A percentile compares a stretch with the other conserved stretches of the same genome.
Evolutionary conservation across 2,888 invertebrate genomes (phyloP).

Genomic region (Leucoptera coffeella): DNA sequence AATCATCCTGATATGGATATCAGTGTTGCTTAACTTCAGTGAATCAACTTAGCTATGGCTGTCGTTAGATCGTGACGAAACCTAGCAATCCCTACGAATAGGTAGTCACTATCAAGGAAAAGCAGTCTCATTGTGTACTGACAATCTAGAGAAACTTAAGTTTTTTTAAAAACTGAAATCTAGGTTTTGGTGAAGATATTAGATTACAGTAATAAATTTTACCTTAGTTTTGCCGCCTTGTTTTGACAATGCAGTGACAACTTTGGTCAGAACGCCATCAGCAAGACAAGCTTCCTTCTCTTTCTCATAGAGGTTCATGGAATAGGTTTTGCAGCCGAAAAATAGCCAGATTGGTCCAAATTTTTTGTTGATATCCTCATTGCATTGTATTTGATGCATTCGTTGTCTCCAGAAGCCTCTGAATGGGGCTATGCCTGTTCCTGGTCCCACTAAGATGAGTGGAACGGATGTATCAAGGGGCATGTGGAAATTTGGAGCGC

Average conservation of each 20-base stretch:
- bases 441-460: slow-evolving; percentile 81
- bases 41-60: too few species aligned
- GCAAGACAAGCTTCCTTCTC: slow-evolving; percentile 69
- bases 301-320: slow-evolving; percentile 73
- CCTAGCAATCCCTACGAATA: too few species aligned
- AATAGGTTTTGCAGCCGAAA: slow-evolving; percentile 78
- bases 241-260: slow-evolving; percentile 75
- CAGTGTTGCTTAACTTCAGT: too few species aligned
- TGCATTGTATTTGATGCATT: slow-evolving; percentile 17
- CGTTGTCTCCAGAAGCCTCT: slow-evolving; percentile 90
- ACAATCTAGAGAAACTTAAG: too few species aligned
- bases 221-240: slow-evolving; percentile 72
- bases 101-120: too few species aligned
- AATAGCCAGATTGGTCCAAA: slow-evolving; percentile 66
- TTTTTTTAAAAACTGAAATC: too few species aligned
- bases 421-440: slow-evolving; percentile 93
- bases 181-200: too few species aligned
- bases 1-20: too few species aligned
- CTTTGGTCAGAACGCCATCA: slow-evolving; percentile 63
- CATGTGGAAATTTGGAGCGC: slow-evolving; percentile 80
- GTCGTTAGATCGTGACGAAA: too few species aligned
- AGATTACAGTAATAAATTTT: too few species aligned
- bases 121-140: too few species aligned
- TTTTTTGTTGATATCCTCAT: slow-evolving; percentile 11
- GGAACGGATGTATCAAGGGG: slow-evolving; percentile 70